These are phyloP conservation scores for Coenonympha arcania DNA, from an alignment of 2,888 invertebrate species.

Conservation along the genomic window DNA sequence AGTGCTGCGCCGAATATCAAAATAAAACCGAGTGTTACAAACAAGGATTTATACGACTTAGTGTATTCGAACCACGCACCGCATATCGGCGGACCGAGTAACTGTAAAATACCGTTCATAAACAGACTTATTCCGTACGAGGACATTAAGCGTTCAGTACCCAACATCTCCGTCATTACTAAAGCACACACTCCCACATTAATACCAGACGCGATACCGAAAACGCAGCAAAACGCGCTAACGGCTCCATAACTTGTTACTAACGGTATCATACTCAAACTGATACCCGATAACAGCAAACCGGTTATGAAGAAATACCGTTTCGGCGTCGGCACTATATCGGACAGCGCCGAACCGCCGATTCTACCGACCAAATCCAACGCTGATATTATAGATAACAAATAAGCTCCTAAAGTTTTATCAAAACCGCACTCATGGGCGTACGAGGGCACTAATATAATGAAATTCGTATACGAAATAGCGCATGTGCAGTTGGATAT, in stretches of 20 bases:
- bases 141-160: constrained; percentile 86
- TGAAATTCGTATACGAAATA: constrained; percentile 89
- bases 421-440: constrained; percentile 81
- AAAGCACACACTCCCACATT: constrained; percentile 91
- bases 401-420: constrained; percentile 79
- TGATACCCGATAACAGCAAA: constrained; percentile 82
- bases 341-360: constrained; percentile 88
- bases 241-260: constrained; percentile 77
- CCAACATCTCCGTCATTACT: constrained; percentile 90
- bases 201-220: constrained; percentile 87
- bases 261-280: constrained; percentile 80
- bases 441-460: constrained; percentile 85
- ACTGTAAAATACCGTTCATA: constrained; percentile 85
- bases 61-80: constrained; percentile 79
- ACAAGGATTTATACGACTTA: constrained; percentile 80
- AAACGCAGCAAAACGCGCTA: constrained; percentile 81
- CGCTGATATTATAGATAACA: constrained; percentile 85
- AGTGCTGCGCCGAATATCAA: constrained; percentile 81
- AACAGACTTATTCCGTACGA: constrained; percentile 90
- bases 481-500: constrained; percentile 90
- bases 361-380: constrained; percentile 87
- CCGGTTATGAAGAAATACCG: constrained; percentile 88
- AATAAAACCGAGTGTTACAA: constrained; percentile 81
- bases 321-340: constrained; percentile 83
- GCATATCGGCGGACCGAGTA: constrained; percentile 88